Conservation (phyloP, 2,797 vertebrate genomes). For the Emys orbicularis region DNA sequence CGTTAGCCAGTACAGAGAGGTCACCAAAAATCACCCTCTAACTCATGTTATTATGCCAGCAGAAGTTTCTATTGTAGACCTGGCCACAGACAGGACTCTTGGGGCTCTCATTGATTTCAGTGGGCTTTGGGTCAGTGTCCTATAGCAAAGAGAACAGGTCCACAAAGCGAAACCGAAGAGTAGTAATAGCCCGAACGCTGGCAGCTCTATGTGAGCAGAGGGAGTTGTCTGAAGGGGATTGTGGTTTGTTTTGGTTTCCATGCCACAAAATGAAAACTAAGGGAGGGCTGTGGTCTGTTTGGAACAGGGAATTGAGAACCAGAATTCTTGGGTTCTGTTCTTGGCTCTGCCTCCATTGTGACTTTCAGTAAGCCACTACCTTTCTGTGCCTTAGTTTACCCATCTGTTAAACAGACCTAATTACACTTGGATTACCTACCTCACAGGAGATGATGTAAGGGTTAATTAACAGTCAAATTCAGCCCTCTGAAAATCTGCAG, state of each 20-base stretch:
- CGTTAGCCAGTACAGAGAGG: not conserved
- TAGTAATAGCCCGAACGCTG: not conserved
- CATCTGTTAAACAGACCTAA: not conserved
- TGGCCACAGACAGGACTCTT: not conserved
- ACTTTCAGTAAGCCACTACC: not conserved
- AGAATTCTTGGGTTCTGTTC: not conserved
- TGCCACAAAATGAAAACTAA: not conserved
- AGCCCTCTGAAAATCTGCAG: not conserved
- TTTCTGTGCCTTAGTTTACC: conserved; percentile 27
- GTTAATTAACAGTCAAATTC: conserved; percentile 56
- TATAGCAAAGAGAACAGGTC: not conserved
- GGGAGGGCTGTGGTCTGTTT: not conserved
- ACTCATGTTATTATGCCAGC: not conserved
- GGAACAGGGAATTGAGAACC: not conserved
- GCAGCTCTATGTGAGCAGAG: rapidly evolving
- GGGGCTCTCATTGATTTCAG: too few species aligned
- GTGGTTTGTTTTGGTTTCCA: rapidly evolving
- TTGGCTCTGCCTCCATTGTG: not conserved
- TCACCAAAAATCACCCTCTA: not conserved
- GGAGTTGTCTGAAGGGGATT: rapidly evolving
- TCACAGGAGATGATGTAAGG: not conserved
- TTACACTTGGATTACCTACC: not conserved
- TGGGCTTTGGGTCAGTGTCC: not conserved
- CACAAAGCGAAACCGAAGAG: not conserved
- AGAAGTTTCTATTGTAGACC: not conserved